Conservation (phyloP, 2,888 invertebrate genomes). For the Limnephilus marmoratus region DNA sequence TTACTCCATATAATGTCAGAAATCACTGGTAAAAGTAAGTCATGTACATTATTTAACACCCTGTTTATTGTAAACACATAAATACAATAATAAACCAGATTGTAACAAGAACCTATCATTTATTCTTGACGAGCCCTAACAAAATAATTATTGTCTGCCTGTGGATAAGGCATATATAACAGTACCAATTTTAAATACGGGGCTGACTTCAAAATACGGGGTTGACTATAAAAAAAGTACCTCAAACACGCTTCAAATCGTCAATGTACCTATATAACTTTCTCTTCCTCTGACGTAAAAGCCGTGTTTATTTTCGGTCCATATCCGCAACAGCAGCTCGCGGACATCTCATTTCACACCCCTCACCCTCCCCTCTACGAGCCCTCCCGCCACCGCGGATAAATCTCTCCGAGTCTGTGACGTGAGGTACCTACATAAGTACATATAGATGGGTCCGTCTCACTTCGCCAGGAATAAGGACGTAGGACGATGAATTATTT, state of each 20-base stretch:
- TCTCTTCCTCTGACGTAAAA: not conserved
- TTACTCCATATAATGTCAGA: no score
- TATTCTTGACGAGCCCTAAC: no score
- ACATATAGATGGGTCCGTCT: not conserved
- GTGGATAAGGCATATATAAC: no score
- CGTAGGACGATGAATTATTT: not conserved
- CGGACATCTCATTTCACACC: constrained; percentile 29
- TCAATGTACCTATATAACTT: not conserved
- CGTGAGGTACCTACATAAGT: constrained; percentile 11
- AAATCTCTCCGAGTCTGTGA: constrained; percentile 13
- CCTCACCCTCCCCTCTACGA: not conserved
- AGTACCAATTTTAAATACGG: no score
- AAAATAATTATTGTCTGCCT: no score
- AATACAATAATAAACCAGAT: no score
- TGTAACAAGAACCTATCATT: no score
- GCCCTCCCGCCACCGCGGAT: not conserved
- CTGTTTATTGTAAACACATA: no score
- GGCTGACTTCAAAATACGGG: no score
- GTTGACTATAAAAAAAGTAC: not conserved
- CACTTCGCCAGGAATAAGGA: not conserved
- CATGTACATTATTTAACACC: no score
- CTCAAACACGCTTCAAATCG: not conserved
- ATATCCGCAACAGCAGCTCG: not conserved
- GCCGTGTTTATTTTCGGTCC: not conserved
- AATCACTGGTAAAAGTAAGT: no score